Evolutionary conservation across 92 coral and sea anemone species (phyloP), one percentile per base, ranked within the genome.

Genomic region (Zoanthus gigantus): DNA sequence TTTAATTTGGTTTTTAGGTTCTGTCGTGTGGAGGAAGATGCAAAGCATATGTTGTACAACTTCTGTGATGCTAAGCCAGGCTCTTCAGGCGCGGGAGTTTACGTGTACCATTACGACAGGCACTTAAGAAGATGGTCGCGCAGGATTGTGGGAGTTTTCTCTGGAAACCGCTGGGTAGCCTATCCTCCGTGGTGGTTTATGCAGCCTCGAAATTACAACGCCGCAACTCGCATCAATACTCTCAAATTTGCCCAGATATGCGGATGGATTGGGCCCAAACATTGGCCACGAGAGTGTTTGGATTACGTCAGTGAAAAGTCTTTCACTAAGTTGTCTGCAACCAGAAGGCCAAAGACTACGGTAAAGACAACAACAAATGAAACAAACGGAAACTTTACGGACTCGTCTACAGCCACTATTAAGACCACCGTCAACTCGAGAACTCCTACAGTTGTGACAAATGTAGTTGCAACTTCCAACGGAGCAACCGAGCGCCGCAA

Each of bases 61-160:
- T 95, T 94, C 87, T 97, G 99, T 65, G 99, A 95, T 77, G 99
- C 99, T 4, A 84, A 83, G 23, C 93, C 94, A 1, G 99, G 99
- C 6, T 95, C 99, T 7, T 97, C 99, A 2, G 99, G 99, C 0
- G 97, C 99, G 0, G 99, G 99, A 0, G 96, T 97, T 45, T 97
- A 97, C 78, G 93, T 88, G 37, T 91, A 89, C 34, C 90, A 81
- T 79, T 71, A 77, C 12, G 91, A 87, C 48, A 54, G n/a, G 71
- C 65, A 84, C 46, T 82, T 54, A 7, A 77, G 92, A 17, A 45
- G 56, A 46, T 92, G 85, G 81, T 86, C 83, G 31, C 93, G 98
- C 34, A 81, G 90, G 30, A 77, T 97, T 57, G 87, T 97, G 31
- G 99, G 98, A 5, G 97, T 97, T 9, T 95, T 95, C 83, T 95